phyloP scores from a whole-genome alignment of 2,113 vertebrate species.

The Suncus etruscus region DNA sequence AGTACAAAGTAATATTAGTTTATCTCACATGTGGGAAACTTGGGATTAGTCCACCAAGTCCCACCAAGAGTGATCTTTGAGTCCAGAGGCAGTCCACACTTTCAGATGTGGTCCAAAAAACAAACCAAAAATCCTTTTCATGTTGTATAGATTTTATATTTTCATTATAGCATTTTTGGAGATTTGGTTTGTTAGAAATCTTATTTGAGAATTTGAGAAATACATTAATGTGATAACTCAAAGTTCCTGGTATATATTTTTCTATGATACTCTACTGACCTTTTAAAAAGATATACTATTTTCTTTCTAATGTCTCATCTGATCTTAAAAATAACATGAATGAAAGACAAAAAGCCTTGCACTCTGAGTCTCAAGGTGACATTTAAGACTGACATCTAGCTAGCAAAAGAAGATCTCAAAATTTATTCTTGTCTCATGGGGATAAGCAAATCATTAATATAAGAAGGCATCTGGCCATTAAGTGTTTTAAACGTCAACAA shows the following conservation, averaged over 20 bases:
- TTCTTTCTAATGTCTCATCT: slow-evolving; percentile 62
- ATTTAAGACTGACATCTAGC: slow-evolving; percentile 78
- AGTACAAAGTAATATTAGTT: too few relatives aligned
- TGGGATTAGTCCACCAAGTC: too few relatives aligned
- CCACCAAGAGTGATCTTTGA: too few relatives aligned
- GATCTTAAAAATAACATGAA: slow-evolving; percentile 62
- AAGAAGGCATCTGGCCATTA: slow-evolving; percentile 81
- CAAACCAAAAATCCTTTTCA: background rate
- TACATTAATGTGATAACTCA: slow-evolving; percentile 61
- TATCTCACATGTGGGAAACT: too few relatives aligned
- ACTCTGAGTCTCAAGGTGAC: slow-evolving; percentile 72
- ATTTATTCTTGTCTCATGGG: slow-evolving; percentile 74
- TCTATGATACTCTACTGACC: slow-evolving; percentile 33
- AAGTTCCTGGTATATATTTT: slow-evolving; percentile 58
- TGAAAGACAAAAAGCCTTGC: slow-evolving; percentile 53
- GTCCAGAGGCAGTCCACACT: too few relatives aligned
- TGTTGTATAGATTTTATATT: slow-evolving; percentile 35
- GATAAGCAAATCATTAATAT: slow-evolving; percentile 82
- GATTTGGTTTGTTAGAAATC: background rate
- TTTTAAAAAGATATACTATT: slow-evolving; percentile 60
- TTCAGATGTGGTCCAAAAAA: too few relatives aligned
- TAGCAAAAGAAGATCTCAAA: slow-evolving; percentile 75
- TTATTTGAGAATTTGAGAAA: slow-evolving; percentile 58
- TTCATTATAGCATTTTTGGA: slow-evolving; percentile 1
- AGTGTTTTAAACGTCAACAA: slow-evolving; percentile 78